phyloP scores from a whole-genome alignment of 2,113 vertebrate species.

The Tapirus terrestris region DNA sequence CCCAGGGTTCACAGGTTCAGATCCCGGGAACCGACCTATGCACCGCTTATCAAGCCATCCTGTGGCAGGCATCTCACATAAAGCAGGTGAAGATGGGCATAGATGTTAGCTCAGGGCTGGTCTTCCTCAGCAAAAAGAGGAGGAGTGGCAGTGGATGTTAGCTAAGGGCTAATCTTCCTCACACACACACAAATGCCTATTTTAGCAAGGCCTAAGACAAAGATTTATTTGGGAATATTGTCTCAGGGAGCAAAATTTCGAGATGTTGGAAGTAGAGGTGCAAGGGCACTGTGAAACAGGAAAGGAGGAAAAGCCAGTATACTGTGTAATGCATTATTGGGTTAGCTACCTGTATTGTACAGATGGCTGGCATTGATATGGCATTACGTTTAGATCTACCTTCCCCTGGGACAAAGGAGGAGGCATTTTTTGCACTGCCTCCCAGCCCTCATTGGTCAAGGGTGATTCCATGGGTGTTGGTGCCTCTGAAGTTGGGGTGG shows the following conservation, averaged over 20 bases:
- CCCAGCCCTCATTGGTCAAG: rapidly evolving
- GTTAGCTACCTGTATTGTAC: too few relatives aligned
- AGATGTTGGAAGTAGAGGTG: background rate
- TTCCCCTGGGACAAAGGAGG: background rate
- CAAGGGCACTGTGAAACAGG: background rate
- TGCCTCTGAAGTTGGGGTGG: too few relatives aligned
- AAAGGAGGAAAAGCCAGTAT: background rate
- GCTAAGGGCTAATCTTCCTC: too few relatives aligned
- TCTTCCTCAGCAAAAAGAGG: too few relatives aligned
- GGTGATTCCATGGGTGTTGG: background rate
- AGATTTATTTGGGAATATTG: background rate
- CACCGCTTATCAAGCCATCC: too few relatives aligned
- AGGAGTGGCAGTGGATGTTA: too few relatives aligned
- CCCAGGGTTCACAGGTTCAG: too few relatives aligned
- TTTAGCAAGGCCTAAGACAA: background rate
- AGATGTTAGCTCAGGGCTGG: too few relatives aligned
- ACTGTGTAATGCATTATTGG: background rate
- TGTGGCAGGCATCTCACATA: too few relatives aligned
- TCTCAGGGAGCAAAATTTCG: background rate
- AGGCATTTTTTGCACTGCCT: background rate
- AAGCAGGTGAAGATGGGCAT: too few relatives aligned
- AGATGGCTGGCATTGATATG: background rate
- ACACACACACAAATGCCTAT: background rate
- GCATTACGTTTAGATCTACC: rapidly evolving
- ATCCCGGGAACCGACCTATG: too few relatives aligned